A percentile compares a stretch with the other conserved stretches of the same genome.
Evolutionary conservation across 2,797 vertebrate genomes (phyloP).

Genomic region (Hyperoplus immaculatus): DNA sequence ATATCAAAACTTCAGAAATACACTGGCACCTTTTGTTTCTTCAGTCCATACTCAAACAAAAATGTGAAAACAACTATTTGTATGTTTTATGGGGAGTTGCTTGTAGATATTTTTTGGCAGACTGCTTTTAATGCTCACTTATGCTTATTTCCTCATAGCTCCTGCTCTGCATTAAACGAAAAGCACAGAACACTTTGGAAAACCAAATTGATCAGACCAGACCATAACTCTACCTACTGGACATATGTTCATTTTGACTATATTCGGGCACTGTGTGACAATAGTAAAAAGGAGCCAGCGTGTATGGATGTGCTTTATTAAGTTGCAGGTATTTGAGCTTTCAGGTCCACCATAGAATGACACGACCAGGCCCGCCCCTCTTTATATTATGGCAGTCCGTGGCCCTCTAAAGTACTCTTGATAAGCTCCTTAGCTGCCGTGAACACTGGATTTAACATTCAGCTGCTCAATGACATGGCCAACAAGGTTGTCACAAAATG

Average conservation of each 20-base stretch:
- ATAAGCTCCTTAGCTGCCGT: too few relatives aligned
- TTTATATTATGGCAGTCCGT: not conserved
- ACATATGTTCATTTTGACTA: not conserved
- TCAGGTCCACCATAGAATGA: not conserved
- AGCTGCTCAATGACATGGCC: not conserved
- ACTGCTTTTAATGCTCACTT: too few relatives aligned
- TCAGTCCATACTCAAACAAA: not conserved
- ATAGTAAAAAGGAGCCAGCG: too few relatives aligned
- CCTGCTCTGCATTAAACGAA: too few relatives aligned
- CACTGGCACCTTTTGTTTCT: not conserved
- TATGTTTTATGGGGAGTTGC: not conserved
- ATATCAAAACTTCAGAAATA: not conserved
- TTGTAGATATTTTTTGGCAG: not conserved
- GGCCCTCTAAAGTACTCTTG: too few relatives aligned
- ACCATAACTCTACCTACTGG: not conserved
- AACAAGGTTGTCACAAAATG: not conserved
- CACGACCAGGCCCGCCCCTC: too few relatives aligned
- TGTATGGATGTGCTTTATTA: not conserved
- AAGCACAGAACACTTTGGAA: not conserved
- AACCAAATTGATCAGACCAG: not conserved
- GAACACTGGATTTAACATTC: too few relatives aligned
- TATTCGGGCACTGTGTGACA: too few relatives aligned
- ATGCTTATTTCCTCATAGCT: too few relatives aligned
- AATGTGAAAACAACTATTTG: not conserved
- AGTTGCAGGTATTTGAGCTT: not conserved